These are phyloP conservation scores for Scaptodrosophila lebanonensis DNA, from an alignment of 1,140 invertebrate genomes.

Conservation along the genomic window DNA sequence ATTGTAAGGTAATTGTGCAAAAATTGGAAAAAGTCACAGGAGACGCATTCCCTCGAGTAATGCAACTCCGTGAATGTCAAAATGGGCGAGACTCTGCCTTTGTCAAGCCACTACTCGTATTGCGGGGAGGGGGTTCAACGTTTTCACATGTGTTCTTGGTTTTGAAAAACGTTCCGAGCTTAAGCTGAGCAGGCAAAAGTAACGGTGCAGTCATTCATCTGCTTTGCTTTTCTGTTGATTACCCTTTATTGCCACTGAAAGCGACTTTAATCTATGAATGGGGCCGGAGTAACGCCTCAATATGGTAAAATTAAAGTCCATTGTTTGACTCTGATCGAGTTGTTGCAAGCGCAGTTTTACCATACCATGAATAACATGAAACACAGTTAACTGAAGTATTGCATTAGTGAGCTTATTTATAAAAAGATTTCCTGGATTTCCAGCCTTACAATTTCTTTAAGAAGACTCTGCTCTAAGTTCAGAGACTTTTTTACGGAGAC, in stretches of 20 bases:
- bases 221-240: constrained; percentile 1
- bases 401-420: no score
- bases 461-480: not conserved
- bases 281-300: not conserved
- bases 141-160: constrained; percentile 20
- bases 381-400: no score
- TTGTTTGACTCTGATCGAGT: constrained; percentile 4
- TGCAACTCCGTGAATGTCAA: constrained; percentile 36
- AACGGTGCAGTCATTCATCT: not conserved
- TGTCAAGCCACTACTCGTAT: constrained; percentile 2
- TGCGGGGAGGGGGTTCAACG: not conserved
- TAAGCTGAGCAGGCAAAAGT: not conserved
- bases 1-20: constrained; percentile 73
- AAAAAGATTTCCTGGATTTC: no score
- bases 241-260: constrained; percentile 11
- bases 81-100: constrained; percentile 31
- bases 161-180: constrained; percentile 5
- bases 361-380: no score
- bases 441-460: no score
- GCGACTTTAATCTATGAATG: constrained; percentile 18
- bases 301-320: constrained; percentile 2
- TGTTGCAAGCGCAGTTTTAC: no score
- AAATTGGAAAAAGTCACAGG: constrained; percentile 71
- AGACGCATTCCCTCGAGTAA: no score
- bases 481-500: not conserved